Evolutionary conservation across 2,113 vertebrate species (phyloP).

Genomic region (Callorhinus ursinus): DNA sequence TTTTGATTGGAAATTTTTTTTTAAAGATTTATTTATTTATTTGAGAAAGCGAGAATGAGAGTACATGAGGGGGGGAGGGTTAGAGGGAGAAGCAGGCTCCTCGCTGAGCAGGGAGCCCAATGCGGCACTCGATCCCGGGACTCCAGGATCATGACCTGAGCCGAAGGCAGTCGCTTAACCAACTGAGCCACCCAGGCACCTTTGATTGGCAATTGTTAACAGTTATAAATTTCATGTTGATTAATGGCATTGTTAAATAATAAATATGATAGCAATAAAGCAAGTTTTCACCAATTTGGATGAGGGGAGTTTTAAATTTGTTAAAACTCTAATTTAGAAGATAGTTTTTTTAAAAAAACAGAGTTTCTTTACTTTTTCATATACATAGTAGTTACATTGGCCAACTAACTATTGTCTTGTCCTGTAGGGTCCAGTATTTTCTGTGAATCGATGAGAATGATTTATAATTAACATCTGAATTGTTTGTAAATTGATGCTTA

Average conservation of each 20-base stretch:
- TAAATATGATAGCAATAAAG: slow-evolving; percentile 1
- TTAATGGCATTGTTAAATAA: background rate
- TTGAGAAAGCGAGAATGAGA: no score
- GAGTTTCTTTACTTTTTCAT: slow-evolving; percentile 8
- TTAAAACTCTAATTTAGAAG: background rate
- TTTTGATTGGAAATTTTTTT: background rate
- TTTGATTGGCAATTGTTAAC: background rate
- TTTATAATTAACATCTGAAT: background rate
- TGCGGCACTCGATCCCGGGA: no score
- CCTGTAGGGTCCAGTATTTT: background rate
- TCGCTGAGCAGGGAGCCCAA: no score
- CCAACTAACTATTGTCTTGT: background rate
- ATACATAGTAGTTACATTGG: background rate
- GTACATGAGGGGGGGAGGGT: no score
- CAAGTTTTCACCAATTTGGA: background rate
- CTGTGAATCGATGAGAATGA: background rate
- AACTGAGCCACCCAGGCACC: no score
- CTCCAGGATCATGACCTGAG: no score
- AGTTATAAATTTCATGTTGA: slow-evolving; percentile 16
- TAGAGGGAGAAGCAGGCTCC: no score
- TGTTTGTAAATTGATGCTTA: background rate
- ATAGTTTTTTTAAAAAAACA: background rate
- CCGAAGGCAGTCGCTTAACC: no score
- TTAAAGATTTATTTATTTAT: no score
- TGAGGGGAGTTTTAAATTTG: background rate